Percentiles rank a stretch among this genome's conserved stretches.
These are phyloP conservation scores for Eumaeus atala DNA, from an alignment of 1,140 invertebrate genomes.

Conservation along the genomic window DNA sequence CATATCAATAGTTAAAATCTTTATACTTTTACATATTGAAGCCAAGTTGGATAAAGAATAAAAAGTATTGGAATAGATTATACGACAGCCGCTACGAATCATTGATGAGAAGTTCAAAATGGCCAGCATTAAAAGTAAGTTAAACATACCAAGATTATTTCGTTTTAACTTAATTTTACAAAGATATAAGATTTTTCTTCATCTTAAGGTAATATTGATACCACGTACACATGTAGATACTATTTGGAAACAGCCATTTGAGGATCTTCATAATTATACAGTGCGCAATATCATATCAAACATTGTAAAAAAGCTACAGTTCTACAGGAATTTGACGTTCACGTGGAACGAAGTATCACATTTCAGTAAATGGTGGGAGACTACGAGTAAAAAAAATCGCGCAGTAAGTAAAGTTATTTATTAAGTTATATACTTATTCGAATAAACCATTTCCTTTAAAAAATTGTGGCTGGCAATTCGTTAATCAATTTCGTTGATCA, in stretches of 20 bases:
- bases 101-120: conserved; percentile 53
- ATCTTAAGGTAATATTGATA: conserved; percentile 46
- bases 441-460: no score
- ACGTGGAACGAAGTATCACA: conserved; percentile 96
- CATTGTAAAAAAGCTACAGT: conserved; percentile 86
- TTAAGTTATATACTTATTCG: neutral
- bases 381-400: conserved; percentile 39
- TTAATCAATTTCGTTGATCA: no score
- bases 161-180: neutral
- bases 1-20: neutral
- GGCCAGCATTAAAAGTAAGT: conserved; percentile 54
- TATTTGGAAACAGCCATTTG: conserved; percentile 51
- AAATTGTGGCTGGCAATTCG: no score
- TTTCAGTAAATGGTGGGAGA: conserved; percentile 92
- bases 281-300: conserved; percentile 70
- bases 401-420: conserved; percentile 31
- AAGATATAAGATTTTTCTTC: conserved; percentile 2
- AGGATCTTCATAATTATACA: conserved; percentile 39
- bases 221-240: conserved; percentile 43
- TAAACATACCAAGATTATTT: no score
- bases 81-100: conserved; percentile 56
- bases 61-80: conserved; percentile 47
- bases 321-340: conserved; percentile 88
- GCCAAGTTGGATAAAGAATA: conserved; percentile 44
- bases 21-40: conserved; percentile 25